Evolutionary conservation across 2,888 invertebrate species (phyloP).

Genomic region (Hymenopus coronatus): DNA sequence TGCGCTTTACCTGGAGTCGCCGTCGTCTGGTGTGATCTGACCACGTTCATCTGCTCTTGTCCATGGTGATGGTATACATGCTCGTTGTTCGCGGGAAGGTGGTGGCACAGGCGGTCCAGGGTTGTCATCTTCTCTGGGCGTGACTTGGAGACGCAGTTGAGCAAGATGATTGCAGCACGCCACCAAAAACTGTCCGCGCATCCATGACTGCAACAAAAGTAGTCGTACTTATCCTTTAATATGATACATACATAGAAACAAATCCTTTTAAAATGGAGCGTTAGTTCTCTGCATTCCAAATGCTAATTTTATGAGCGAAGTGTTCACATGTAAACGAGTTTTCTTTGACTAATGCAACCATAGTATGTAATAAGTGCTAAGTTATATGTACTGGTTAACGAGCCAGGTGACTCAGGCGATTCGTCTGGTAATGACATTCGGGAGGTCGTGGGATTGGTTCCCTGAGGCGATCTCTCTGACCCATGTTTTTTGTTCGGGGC

Average conservation of each 20-base stretch:
- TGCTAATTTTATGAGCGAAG: too few species aligned
- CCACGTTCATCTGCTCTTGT: slow-evolving; percentile 31
- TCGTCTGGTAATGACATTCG: too few species aligned
- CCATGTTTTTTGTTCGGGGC: too few species aligned
- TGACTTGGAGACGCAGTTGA: slow-evolving; percentile 18
- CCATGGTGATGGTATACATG: slow-evolving; percentile 37
- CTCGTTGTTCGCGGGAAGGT: slow-evolving; percentile 35
- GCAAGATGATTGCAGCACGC: slow-evolving; percentile 57
- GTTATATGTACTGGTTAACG: too few species aligned
- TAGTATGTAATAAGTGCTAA: too few species aligned
- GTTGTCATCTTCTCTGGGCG: not conserved
- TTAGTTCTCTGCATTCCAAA: too few species aligned
- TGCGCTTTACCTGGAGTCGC: not conserved
- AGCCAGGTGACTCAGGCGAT: too few species aligned
- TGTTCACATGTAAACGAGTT: too few species aligned
- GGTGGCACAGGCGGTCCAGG: slow-evolving; percentile 35
- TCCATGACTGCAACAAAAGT: slow-evolving; percentile 39
- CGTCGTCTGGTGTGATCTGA: slow-evolving; percentile 11
- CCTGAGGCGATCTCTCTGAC: too few species aligned
- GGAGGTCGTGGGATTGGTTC: too few species aligned
- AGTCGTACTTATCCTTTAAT: not conserved
- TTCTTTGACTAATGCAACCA: too few species aligned
- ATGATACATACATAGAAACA: not conserved
- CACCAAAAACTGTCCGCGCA: slow-evolving; percentile 49
- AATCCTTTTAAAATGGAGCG: too few species aligned